These are phyloP conservation scores for Eonycteris spelaea DNA, from an alignment of 2,113 vertebrate genomes.

Conservation along the genomic window DNA sequence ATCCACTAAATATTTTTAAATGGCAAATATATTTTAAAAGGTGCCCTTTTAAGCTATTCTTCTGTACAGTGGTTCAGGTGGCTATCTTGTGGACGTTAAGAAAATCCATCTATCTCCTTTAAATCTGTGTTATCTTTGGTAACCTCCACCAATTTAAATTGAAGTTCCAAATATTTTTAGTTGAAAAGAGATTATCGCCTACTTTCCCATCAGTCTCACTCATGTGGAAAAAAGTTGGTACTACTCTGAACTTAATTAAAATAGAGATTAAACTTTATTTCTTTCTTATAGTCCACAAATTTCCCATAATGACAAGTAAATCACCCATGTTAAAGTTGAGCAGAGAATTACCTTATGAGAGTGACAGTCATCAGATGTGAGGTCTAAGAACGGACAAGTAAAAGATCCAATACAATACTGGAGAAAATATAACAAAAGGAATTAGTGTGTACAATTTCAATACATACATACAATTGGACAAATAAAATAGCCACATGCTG, in stretches of 20 bases:
- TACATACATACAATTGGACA: neutral
- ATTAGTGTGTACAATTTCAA: neutral
- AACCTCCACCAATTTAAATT: neutral
- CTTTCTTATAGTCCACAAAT: neutral
- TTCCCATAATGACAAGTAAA: neutral
- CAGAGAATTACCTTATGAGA: neutral
- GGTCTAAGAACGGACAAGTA: neutral
- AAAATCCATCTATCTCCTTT: conserved; percentile 15
- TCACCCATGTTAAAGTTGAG: neutral
- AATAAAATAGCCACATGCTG: neutral
- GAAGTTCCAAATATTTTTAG: conserved; percentile 9
- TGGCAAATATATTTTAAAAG: neutral
- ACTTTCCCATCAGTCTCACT: neutral
- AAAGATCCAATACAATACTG: neutral
- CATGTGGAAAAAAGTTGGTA: neutral
- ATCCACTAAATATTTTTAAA: neutral
- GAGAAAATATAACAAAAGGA: neutral
- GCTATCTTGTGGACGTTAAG: neutral
- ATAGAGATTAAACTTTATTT: neutral
- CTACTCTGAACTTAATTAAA: conserved; percentile 2
- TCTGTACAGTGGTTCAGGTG: neutral
- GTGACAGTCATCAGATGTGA: neutral
- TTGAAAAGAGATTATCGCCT: neutral
- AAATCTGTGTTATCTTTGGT: neutral
- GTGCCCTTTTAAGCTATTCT: neutral